These are phyloP conservation scores for Notoglanidium macrostoma DNA, from an alignment of 2,797 vertebrate species.

Conservation along the genomic window DNA sequence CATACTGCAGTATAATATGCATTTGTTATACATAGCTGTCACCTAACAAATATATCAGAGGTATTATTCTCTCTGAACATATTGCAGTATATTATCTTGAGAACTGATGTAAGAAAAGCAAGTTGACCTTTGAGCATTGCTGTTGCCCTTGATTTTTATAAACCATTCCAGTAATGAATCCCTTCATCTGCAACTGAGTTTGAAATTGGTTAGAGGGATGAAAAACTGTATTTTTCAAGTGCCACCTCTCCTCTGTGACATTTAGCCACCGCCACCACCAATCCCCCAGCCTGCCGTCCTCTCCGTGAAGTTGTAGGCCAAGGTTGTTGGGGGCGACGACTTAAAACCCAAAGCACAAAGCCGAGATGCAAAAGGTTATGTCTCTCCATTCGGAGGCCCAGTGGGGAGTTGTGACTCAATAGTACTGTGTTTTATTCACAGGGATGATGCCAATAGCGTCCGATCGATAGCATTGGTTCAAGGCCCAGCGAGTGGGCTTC, in stretches of 20 bases:
- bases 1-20: background rate
- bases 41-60: background rate
- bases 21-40: background rate
- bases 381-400: slow-evolving; percentile 73
- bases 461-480: slow-evolving; percentile 72
- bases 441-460: slow-evolving; percentile 71
- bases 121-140: background rate
- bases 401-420: slow-evolving; percentile 70
- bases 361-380: slow-evolving; percentile 69
- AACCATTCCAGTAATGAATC: slow-evolving; percentile 58
- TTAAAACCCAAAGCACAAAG: slow-evolving; percentile 62
- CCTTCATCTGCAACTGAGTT: slow-evolving; percentile 54
- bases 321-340: slow-evolving; percentile 57
- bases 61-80: background rate
- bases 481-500: slow-evolving; percentile 57
- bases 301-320: slow-evolving; percentile 46
- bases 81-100: background rate
- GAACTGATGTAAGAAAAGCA: background rate
- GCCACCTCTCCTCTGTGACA: slow-evolving; percentile 60
- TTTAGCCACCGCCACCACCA: slow-evolving; percentile 58
- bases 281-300: slow-evolving; percentile 40
- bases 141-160: slow-evolving; percentile 62
- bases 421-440: slow-evolving; percentile 76
- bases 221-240: slow-evolving; percentile 28
- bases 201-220: slow-evolving; percentile 31